phyloP scores from a whole-genome alignment of 2,797 vertebrate species.

The Typhlichthys subterraneus region DNA sequence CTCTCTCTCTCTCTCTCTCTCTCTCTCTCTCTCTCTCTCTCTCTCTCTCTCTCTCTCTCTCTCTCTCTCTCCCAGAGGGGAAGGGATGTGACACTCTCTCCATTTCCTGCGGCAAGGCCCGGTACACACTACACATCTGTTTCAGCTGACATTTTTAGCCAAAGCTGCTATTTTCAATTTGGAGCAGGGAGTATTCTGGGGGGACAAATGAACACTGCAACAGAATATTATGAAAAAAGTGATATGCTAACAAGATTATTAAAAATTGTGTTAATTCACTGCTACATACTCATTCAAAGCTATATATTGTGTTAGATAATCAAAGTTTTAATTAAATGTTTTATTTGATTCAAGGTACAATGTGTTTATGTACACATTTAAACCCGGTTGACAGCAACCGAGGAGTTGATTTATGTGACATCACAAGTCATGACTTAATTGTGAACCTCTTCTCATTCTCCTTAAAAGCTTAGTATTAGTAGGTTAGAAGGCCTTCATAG shows the following conservation, averaged over 20 bases:
- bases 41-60: neutral
- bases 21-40: neutral
- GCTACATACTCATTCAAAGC: too few species aligned
- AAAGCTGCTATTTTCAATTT: conserved; percentile 61
- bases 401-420: too few species aligned
- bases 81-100: conserved; percentile 62
- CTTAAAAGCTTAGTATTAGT: neutral
- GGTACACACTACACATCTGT: conserved; percentile 51
- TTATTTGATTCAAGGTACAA: too few species aligned
- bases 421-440: too few species aligned
- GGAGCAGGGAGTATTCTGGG: conserved; percentile 29
- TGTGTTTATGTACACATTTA: too few species aligned
- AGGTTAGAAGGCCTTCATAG: neutral
- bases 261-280: neutral
- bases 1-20: neutral
- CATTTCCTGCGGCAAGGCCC: conserved; percentile 50
- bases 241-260: too few species aligned
- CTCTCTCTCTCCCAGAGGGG: conserved; percentile 6
- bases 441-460: too few species aligned
- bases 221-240: neutral
- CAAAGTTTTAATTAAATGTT: too few species aligned
- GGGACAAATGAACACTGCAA: neutral
- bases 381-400: too few species aligned
- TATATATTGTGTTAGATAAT: too few species aligned
- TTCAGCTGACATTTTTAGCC: conserved; percentile 63